Percentiles rank a stretch among this genome's conserved stretches.
phyloP scores from a whole-genome alignment of 64 coral and sea anemone genomes.

The Montipora sp. region DNA sequence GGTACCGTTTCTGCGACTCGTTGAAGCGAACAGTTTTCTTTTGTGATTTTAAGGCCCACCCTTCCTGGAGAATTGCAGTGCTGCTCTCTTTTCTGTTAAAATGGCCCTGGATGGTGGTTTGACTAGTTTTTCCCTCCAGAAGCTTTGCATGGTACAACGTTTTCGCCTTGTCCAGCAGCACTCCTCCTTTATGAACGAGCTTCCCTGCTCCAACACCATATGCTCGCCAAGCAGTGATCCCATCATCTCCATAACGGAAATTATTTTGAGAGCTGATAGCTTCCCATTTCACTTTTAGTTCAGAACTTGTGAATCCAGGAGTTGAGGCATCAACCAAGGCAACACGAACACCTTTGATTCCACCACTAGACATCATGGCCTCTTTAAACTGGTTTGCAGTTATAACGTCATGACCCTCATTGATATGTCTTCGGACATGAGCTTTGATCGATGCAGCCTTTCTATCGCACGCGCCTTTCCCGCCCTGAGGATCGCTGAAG shows the following conservation, averaged over 20 bases:
- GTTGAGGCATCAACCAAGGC: neutral
- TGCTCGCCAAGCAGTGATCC: neutral
- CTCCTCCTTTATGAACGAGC: neutral
- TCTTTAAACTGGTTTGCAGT: neutral
- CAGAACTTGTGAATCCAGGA: neutral
- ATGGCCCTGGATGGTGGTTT: neutral
- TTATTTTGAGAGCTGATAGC: constrained; percentile 8
- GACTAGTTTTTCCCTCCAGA: neutral
- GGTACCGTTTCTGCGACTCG: neutral
- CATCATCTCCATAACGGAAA: neutral
- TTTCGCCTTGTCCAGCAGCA: neutral
- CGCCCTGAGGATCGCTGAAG: constrained; percentile 7
- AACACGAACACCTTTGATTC: neutral
- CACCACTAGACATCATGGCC: constrained; percentile 1
- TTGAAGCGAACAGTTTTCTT: neutral
- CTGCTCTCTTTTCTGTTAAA: neutral
- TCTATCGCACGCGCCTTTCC: neutral
- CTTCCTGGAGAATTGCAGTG: neutral
- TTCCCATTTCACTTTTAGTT: neutral
- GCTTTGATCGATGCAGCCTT: neutral
- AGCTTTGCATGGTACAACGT: constrained; percentile 12
- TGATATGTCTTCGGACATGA: neutral
- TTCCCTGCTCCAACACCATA: neutral
- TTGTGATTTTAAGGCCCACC: neutral
- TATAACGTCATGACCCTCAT: neutral